These are phyloP conservation scores for Pseudochirops corinnae DNA, from an alignment of 2,797 vertebrate species.

Conservation along the genomic window DNA sequence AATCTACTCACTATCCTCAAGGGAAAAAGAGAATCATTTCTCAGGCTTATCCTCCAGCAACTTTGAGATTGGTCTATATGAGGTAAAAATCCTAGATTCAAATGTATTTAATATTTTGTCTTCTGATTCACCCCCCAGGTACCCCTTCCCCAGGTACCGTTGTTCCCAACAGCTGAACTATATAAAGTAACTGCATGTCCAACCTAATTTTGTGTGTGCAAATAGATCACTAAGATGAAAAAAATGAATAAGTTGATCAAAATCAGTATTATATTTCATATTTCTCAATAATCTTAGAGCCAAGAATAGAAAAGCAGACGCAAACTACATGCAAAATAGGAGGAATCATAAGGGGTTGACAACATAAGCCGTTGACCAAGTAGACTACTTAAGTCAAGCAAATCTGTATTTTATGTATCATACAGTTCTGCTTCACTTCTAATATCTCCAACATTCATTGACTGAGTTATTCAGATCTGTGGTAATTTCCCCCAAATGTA, in stretches of 20 bases:
- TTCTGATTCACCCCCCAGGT: neutral
- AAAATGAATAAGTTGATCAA: neutral
- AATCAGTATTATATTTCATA: neutral
- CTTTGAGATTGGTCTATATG: neutral
- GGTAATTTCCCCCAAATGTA: neutral
- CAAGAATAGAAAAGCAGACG: neutral
- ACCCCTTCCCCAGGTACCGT: neutral
- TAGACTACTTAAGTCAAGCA: neutral
- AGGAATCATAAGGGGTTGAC: neutral
- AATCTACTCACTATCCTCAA: neutral
- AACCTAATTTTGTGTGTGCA: neutral
- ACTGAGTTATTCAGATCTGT: neutral
- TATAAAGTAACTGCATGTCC: neutral
- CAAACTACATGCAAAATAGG: neutral
- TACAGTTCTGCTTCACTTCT: neutral
- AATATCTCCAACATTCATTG: neutral
- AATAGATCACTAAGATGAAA: neutral
- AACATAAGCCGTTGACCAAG: neutral
- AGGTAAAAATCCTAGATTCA: neutral
- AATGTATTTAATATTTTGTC: neutral
- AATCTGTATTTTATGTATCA: neutral
- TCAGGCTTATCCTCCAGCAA: neutral
- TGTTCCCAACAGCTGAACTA: neutral
- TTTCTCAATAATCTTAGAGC: neutral
- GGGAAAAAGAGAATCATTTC: constrained; percentile 3